Base-by-base conservation (phyloP, 2,113 vertebrate genomes). In the Thomomys bottae region DNA sequence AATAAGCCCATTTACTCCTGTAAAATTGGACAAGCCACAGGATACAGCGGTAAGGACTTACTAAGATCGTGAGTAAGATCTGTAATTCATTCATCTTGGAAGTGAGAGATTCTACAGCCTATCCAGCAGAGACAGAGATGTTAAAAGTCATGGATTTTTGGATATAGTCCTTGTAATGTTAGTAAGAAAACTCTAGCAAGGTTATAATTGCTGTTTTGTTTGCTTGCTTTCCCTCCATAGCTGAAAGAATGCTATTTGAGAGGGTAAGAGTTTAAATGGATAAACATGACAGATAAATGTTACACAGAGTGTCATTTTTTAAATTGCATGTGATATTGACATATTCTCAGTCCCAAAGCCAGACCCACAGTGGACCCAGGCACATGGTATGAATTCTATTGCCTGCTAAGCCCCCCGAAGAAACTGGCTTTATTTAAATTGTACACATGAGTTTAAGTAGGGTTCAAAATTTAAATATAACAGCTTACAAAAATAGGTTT, bases 401-500 rank as follows among this genome's bases (percentile, higher is more conserved):
- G 7, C 23, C 42, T 23, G 15, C 4, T 21, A 54, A 88, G 30
- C 30, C 24, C 7, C 24, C 11, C 38, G 38, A 18, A 81, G 67
- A 86, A 42, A 67, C 49, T 23, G 38, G 89, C 59, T 72, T 84
- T 49, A n/a, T 85, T 77, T 49, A 11, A 76, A 79, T 77, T 89
- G 26, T 61, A 54, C 4, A 45, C 10, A 24, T 49, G 54, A 49
- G 18, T 77, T 93, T 92, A 30, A 40, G 11, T 79, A 11, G 28
- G n/a, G 63, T 79, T 78, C 54, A 88, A 87, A 87, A 18, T 34
- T 57, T 71, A 71, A 87, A 90, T 84, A 80, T 68, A 91, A 36
- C 42, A 54, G 70, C 30, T 80, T 64, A 67, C 67, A 70, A 75
- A 94, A 78, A 64, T 26, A 12, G 0, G 3, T 68, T 32, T 88